Base-by-base conservation (phyloP, 2,888 invertebrate species). In the Selenia dentaria region DNA sequence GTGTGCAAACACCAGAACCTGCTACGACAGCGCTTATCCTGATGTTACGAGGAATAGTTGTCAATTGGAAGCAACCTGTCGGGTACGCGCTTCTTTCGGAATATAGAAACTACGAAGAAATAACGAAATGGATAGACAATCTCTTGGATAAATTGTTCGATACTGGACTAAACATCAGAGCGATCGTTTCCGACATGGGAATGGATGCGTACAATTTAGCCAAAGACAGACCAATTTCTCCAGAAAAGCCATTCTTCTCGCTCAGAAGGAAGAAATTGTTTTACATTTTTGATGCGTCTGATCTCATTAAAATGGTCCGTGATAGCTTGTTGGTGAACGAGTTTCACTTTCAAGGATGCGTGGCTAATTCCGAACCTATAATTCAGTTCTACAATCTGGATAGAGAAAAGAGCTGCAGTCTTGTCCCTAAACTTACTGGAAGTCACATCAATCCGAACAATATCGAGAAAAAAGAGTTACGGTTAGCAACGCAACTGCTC, bases 51-150 rank as follows among this genome's bases (percentile, higher is more conserved):
- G 69, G 69, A 0, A 54, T 67, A 8, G 36, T 69, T 13, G 56
- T 53, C 9, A 53, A 62, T 31, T 67, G 67, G 69, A 46, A 33
- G 22, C 69, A 66, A 37, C 62, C 63, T 0, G 38, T 69, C 14
- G 67, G 62, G 0, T 62, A 58, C 31, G 51, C 62, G 6, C 59
- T 67, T 5, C 51, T 66, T 26, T 59, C 65, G 0, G 59, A 61
- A 31, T 54, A 51, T 34, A 56, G 61, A 24, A 49, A 55, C 13
- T 55, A 44, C 26, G 51, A 56, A 6, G 55, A 59, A 6, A 59
- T 62, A 0, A 59, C 57, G 6, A 33, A 45, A 16, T 69, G 64
- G 67, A 64, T 67, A 14, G 59, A 67, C 49, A 54, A 63, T 46
- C 24, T 62, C 3, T 37, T 62, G 8, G 36, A 20, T 4, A 52